Evolutionary conservation across 2,888 invertebrate genomes (phyloP), one percentile per base, ranked within the genome.

Genomic region (Hyppa rectilinea): DNA sequence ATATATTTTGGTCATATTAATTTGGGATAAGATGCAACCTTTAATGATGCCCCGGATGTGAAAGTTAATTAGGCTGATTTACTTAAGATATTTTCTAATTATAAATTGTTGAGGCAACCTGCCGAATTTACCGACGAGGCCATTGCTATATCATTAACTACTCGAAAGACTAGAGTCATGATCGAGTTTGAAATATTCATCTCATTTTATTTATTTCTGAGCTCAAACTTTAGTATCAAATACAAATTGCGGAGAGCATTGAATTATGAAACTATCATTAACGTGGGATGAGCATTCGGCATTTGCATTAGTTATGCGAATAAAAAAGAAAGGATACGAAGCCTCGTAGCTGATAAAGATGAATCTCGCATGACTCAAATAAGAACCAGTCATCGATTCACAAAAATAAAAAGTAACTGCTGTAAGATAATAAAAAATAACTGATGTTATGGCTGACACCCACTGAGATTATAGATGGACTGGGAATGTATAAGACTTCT

Each of bases 231-330:
- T 40, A 45, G 38, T 55, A 68, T 64, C 55, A 38, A 67, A 75
- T 68, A 58, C 40, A 63, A 69, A 70, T 67, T 68, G 62, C 68
- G 26, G 59, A 73, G 80, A 83, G 64, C 79, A 80, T 72, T 85
- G 71, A 85, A 85, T 82, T 73, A 75, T 78, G 58, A 78, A 83
- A 80, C 80, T 80, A 83, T 75, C 77, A 84, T 85, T 74, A 84
- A 86, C 85, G 88, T 90, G 89, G 89, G 90, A 89, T 87, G 90
- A 88, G 73, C 79, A 89, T 87, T 87, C 87, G 83, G 63, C 87
- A 88, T 90, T 90, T 85, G 87, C 89, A 90, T 91, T 90, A 89
- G 85, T 83, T 86, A 89, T 87, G 85, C 82, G 84, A 87, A 88
- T 85, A 92, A 91, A 91, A 90, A 88, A 79, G 87, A 85, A 87